Conservation (phyloP, 2,113 vertebrate species). For the Pica pica region DNA sequence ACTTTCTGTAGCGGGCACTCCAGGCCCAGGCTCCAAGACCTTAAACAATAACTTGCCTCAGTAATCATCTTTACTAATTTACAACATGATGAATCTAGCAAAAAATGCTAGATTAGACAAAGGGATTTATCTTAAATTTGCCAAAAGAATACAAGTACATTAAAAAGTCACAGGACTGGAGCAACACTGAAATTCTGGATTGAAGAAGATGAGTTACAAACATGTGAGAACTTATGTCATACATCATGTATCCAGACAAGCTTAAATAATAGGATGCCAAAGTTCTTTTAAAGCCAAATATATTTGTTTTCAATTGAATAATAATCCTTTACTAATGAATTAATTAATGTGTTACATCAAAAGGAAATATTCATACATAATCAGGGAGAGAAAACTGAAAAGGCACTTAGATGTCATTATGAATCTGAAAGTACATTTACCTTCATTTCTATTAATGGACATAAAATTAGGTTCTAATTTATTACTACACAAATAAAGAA, state of each 20-base stretch:
- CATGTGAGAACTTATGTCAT: neutral
- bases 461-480: neutral
- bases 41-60: neutral
- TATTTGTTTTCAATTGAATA: neutral
- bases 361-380: neutral
- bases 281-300: neutral
- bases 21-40: neutral
- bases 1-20: neutral
- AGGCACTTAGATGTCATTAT: neutral
- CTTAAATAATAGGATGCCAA: neutral
- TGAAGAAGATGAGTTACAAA: neutral
- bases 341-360: neutral
- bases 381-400: neutral
- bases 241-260: neutral
- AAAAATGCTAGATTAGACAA: neutral
- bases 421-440: constrained; percentile 9
- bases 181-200: neutral
- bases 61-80: neutral
- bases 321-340: neutral
- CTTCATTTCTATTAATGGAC: neutral
- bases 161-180: neutral
- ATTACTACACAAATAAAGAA: neutral
- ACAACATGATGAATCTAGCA: neutral
- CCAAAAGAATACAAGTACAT: neutral
- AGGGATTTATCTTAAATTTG: neutral